Base-by-base conservation (phyloP, 2,888 invertebrate species). In the Campaea margaritaria region DNA sequence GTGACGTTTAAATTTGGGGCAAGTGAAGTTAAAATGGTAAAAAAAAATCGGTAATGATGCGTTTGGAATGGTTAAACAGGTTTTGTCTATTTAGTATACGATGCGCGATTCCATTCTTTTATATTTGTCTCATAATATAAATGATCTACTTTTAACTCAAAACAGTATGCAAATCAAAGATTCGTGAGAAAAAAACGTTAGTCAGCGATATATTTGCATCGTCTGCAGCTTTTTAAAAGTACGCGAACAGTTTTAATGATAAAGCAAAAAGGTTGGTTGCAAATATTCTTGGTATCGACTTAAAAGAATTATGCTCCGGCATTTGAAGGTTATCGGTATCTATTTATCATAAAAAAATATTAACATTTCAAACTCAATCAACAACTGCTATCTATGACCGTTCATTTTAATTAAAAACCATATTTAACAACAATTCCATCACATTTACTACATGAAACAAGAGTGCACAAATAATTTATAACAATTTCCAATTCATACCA, bases 21-120 rank as follows among this genome's bases (percentile, higher is more conserved):
- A 36, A 12, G 36, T 36, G 1, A 36, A n/a, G 10, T 7, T 31
- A 31, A 31, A 9, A 31, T 9, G 4, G 31, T 36, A 0, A n/a
- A 47, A 39, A n/a, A 15, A 21, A 43, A 39, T 56, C 70, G 70
- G 77, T 85, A 86, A 87, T 86, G 87, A 87, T 81, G 87, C 86
- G 86, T 84, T 61, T 64, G 72, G 91, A 92, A 91, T 91, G 69
- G 73, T 69, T 90, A 90, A 91, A 86, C 91, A 84, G 83, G 89
- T 89, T 90, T 88, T 88, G 88, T 87, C 87, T 90, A 86, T 81
- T 89, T 85, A 74, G 80, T 86, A 85, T 79, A 83, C 83, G 78
- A 75, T 74, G 75, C 76, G 82, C 81, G 81, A 79, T 78, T 75
- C 74, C 68, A 72, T 81, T 75, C 64, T 76, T 3, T 71, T 59